A percentile compares a stretch with the other conserved stretches of the same genome.
Evolutionary conservation across 2,888 invertebrate species (phyloP).

Genomic region (Parasteatoda lunata): DNA sequence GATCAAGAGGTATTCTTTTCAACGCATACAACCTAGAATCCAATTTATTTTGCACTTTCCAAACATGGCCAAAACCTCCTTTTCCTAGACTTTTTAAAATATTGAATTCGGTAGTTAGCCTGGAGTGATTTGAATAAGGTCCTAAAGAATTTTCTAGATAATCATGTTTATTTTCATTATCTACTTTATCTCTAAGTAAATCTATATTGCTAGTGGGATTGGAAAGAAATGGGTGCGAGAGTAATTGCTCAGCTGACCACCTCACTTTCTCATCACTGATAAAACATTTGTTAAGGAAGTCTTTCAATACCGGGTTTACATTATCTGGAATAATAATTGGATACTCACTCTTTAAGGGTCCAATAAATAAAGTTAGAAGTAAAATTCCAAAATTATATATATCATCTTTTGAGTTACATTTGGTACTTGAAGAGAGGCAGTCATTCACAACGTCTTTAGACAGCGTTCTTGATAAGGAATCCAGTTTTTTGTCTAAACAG

Average conservation of each 20-base stretch:
- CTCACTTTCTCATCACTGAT: conserved; percentile 82
- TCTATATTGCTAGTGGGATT: not conserved
- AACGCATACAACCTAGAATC: conserved; percentile 96
- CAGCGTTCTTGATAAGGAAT: conserved; percentile 56
- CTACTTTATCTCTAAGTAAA: conserved; percentile 72
- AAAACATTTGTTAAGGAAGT: conserved; percentile 84
- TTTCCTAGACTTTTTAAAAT: conserved; percentile 88
- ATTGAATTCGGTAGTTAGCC: conserved; percentile 75
- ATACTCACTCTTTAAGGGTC: conserved; percentile 76
- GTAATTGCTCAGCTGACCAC: conserved; percentile 84
- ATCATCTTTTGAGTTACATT: conserved; percentile 82
- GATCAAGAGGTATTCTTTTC: conserved; percentile 91
- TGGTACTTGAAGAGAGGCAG: conserved; percentile 75
- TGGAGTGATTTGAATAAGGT: conserved; percentile 56
- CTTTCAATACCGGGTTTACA: conserved; percentile 80
- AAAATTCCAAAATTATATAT: conserved; percentile 83
- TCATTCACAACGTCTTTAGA: conserved; percentile 61
- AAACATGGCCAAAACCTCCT: conserved; percentile 96
- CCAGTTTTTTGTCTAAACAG: conserved; percentile 80
- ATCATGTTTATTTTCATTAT: conserved; percentile 23
- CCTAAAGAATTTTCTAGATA: conserved; percentile 21
- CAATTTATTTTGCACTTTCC: conserved; percentile 93
- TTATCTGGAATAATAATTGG: conserved; percentile 79
- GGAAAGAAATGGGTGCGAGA: conserved; percentile 82
- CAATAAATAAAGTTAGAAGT: conserved; percentile 80